phyloP scores from a whole-genome alignment of 2,797 vertebrate species.

The Manis crassicaudata region DNA sequence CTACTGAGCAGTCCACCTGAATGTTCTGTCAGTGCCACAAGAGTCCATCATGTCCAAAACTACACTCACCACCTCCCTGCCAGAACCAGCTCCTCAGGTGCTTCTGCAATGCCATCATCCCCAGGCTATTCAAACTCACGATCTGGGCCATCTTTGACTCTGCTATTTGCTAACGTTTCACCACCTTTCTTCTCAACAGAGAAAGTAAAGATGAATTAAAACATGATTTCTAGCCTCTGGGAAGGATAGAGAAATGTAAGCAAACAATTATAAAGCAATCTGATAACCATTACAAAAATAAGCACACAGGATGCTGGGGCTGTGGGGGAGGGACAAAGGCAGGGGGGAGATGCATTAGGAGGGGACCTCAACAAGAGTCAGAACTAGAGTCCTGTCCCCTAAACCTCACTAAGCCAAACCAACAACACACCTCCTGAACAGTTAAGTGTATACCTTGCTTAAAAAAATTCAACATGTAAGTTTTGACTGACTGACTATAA shows the following conservation, averaged over 20 bases:
- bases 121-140: not conserved
- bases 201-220: not conserved
- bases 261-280: constrained; percentile 30
- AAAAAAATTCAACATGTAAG: not conserved
- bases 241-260: constrained; percentile 6
- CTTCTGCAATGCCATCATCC: not conserved
- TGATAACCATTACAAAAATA: not conserved
- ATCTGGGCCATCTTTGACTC: not conserved
- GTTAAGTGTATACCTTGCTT: not conserved
- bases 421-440: not conserved
- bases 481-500: constrained; percentile 3
- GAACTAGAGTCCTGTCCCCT: not conserved
- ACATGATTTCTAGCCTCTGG: not conserved
- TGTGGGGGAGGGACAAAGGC: not conserved
- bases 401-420: not conserved
- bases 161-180: not conserved
- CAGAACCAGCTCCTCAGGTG: not conserved
- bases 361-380: not conserved
- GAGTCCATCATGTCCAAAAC: not conserved
- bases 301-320: not conserved
- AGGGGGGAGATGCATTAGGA: not conserved
- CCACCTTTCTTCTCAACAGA: not conserved
- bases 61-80: not conserved
- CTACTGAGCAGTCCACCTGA: not conserved
- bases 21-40: not conserved